phyloP scores from a whole-genome alignment of 2,113 vertebrate genomes.

The Agelaius phoeniceus region DNA sequence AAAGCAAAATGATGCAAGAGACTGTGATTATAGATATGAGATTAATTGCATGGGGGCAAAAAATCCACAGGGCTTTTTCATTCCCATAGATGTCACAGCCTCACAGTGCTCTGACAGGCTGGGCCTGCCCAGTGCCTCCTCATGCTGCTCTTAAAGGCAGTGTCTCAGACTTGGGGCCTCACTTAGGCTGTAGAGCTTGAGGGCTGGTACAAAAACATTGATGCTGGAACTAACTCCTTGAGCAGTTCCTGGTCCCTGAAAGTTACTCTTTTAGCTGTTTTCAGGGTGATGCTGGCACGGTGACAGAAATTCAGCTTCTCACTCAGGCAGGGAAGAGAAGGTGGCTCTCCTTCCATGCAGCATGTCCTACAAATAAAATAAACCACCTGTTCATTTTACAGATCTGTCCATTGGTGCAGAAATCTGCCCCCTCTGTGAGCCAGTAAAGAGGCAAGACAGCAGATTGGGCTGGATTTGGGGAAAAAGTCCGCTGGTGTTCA shows the following conservation, averaged over 20 bases:
- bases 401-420: background rate
- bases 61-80: background rate
- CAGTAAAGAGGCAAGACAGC: background rate
- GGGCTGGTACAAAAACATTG: background rate
- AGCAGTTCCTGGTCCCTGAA: background rate
- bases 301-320: background rate
- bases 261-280: background rate
- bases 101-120: background rate
- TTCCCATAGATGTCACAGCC: background rate
- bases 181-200: background rate
- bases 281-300: background rate
- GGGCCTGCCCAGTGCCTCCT: background rate
- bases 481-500: background rate
- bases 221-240: background rate
- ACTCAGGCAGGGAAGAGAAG: background rate
- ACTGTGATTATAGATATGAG: background rate
- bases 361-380: background rate
- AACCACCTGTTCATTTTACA: background rate
- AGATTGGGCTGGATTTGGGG: background rate
- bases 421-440: too few species aligned
- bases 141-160: background rate
- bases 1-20: background rate
- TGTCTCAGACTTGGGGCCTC: background rate
- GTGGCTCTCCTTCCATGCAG: accelerated
- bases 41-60: background rate